Evolutionary conservation across 2,797 vertebrate species (phyloP).

Genomic region (Taeniopygia guttata): DNA sequence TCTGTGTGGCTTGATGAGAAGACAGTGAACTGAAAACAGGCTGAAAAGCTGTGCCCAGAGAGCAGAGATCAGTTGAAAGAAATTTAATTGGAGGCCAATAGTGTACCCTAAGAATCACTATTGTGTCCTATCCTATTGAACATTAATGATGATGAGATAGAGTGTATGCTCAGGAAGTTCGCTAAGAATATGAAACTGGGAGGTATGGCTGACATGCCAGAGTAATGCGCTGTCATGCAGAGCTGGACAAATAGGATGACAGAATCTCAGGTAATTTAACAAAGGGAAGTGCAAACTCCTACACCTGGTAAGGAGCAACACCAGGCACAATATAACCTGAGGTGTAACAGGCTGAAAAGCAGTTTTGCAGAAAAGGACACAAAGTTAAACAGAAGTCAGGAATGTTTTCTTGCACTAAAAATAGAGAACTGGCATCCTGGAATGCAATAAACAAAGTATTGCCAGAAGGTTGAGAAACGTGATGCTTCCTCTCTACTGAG

Average conservation of each 20-base stretch:
- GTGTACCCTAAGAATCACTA: background rate
- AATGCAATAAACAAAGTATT: background rate
- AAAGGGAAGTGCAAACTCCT: background rate
- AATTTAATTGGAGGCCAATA: background rate
- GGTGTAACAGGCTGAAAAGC: background rate
- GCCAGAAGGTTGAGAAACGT: background rate
- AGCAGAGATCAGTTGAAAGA: background rate
- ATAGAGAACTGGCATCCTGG: rapidly evolving
- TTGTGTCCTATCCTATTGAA: background rate
- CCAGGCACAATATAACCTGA: background rate
- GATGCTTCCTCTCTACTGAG: background rate
- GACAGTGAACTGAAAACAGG: background rate
- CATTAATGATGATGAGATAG: background rate
- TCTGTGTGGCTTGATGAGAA: background rate
- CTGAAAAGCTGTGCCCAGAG: background rate
- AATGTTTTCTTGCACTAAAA: background rate
- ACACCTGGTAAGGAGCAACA: background rate
- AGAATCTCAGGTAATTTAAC: background rate
- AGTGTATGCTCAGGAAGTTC: background rate
- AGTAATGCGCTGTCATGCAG: background rate
- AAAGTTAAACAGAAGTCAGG: background rate
- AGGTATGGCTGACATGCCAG: background rate
- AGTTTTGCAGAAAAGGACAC: background rate
- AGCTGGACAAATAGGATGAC: background rate
- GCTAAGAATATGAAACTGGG: background rate